Conservation (phyloP, 2,113 vertebrate genomes). For the Micronycteris hirsuta region DNA sequence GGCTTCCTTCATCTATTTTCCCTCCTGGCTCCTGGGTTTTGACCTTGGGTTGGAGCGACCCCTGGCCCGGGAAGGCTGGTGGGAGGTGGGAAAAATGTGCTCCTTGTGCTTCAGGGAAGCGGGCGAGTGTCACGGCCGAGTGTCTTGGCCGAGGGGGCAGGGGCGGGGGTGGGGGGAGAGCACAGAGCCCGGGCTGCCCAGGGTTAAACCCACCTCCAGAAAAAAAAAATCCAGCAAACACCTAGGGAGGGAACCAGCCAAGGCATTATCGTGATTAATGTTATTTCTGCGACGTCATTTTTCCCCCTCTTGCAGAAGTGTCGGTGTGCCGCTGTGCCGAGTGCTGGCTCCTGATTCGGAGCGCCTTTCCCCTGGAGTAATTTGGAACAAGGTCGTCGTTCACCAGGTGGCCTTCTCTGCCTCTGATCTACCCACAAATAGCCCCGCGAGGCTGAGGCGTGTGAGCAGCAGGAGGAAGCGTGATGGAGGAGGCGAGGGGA, state of each 20-base stretch:
- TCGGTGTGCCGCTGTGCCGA: background rate
- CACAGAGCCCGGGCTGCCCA: accelerated
- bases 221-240: background rate
- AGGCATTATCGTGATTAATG: constrained; percentile 67
- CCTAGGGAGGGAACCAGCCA: background rate
- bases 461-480: background rate
- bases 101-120: background rate
- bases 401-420: background rate
- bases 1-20: background rate
- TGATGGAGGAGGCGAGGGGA: background rate
- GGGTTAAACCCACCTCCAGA: constrained; percentile 23
- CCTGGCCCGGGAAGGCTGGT: background rate
- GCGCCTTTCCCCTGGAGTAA: constrained; percentile 42
- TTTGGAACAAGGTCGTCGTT: constrained; percentile 60
- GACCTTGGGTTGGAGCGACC: background rate
- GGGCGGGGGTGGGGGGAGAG: too few species aligned
- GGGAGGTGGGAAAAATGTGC: background rate
- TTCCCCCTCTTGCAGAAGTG: background rate
- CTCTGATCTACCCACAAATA: background rate
- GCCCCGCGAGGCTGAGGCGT: background rate
- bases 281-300: constrained; percentile 64
- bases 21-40: background rate
- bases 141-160: too few species aligned
- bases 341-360: constrained; percentile 23
- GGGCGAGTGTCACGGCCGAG: background rate